These are phyloP conservation scores for Anisognathus igniventris DNA, from an alignment of 2,797 vertebrate species.

Conservation along the genomic window DNA sequence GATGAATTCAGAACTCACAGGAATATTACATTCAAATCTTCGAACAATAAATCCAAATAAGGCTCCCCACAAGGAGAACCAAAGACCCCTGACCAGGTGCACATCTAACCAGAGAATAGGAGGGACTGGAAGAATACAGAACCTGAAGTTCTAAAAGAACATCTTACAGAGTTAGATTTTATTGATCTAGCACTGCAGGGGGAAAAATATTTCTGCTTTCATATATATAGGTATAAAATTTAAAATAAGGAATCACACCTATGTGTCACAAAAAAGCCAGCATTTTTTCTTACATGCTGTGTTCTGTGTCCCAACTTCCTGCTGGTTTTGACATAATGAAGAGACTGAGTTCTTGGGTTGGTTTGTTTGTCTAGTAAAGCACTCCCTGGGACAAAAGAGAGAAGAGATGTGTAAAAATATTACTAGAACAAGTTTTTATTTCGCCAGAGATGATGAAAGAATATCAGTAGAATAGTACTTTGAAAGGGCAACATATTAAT, in stretches of 20 bases:
- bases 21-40: neutral
- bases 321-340: neutral
- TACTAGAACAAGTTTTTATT: neutral
- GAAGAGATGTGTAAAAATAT: neutral
- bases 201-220: neutral
- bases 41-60: neutral
- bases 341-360: neutral
- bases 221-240: neutral
- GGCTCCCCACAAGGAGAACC: neutral
- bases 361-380: neutral
- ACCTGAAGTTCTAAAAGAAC: neutral
- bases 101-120: neutral
- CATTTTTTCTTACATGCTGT: neutral
- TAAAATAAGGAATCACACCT: neutral
- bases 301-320: neutral
- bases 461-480: neutral
- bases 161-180: neutral
- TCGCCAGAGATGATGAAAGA: neutral
- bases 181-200: neutral
- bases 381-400: neutral
- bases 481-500: neutral
- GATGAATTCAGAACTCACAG: neutral
- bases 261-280: neutral
- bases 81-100: neutral
- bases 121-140: neutral